Conservation (phyloP, 2,888 invertebrate genomes). For the Merodon equestris region DNA sequence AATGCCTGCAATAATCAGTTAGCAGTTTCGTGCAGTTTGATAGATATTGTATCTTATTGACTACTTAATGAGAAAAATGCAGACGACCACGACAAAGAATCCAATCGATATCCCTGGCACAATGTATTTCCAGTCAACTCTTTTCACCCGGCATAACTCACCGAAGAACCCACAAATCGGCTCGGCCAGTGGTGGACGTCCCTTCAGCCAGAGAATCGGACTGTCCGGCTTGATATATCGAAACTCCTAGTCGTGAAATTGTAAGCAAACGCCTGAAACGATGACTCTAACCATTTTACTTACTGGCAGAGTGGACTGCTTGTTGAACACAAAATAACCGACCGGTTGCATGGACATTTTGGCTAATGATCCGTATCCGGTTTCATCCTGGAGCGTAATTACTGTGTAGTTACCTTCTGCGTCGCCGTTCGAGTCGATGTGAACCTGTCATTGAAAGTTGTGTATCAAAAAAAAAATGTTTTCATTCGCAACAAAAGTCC, state of each 20-base stretch:
- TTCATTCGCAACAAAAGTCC: not conserved
- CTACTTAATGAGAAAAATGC: conserved; percentile 85
- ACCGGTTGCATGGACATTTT: conserved; percentile 88
- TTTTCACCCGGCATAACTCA: conserved; percentile 85
- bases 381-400: conserved; percentile 85
- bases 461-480: too few relatives aligned
- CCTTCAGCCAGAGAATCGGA: conserved; percentile 88
- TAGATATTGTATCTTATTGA: conserved; percentile 66
- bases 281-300: conserved; percentile 71
- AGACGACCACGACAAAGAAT: conserved; percentile 83
- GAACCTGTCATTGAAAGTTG: conserved; percentile 81
- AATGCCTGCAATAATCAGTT: conserved; percentile 82
- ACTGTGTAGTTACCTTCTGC: conserved; percentile 96
- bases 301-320: conserved; percentile 82
- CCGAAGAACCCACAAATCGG: conserved; percentile 92
- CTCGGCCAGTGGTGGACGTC: conserved; percentile 86
- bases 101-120: conserved; percentile 83
- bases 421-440: conserved; percentile 92
- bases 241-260: conserved; percentile 80
- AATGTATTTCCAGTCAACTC: conserved; percentile 83
- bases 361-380: conserved; percentile 77
- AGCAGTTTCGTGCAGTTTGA: conserved; percentile 4
- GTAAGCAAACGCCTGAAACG: not conserved
- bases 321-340: conserved; percentile 86
- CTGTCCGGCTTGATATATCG: conserved; percentile 83